Evolutionary conservation across 2,888 invertebrate species (phyloP).

Genomic region (Augochlorella aurata): DNA sequence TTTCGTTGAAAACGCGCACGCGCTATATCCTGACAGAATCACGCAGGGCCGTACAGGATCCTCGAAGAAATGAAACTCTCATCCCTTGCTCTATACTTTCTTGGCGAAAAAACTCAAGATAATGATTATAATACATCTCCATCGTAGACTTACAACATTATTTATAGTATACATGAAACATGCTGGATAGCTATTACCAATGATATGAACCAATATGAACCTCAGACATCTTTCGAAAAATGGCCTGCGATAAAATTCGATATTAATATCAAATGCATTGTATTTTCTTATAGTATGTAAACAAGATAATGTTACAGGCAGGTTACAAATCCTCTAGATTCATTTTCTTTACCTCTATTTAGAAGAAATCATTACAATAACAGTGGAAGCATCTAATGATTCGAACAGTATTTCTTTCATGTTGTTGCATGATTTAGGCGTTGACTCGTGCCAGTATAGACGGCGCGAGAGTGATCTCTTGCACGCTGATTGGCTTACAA

Average conservation of each 20-base stretch:
- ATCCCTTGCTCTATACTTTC: not conserved
- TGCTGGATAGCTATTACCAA: not conserved
- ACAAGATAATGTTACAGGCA: too few species aligned
- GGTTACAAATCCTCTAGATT: not conserved
- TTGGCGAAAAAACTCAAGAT: not conserved
- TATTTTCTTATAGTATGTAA: too few species aligned
- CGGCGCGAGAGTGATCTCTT: not conserved
- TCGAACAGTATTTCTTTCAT: not conserved
- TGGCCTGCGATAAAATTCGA: too few species aligned
- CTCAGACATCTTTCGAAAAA: too few species aligned
- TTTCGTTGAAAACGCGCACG: slow-evolving; percentile 53
- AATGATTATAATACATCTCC: not conserved
- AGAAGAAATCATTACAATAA: not conserved
- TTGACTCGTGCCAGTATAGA: not conserved
- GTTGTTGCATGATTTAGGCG: not conserved
- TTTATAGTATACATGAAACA: not conserved
- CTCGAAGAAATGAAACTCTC: not conserved
- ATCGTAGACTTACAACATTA: not conserved
- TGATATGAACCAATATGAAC: too few species aligned
- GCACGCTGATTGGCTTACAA: not conserved
- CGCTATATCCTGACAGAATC: slow-evolving; percentile 48
- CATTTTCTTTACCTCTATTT: not conserved
- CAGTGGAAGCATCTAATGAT: not conserved
- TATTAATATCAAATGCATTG: too few species aligned
- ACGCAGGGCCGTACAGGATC: slow-evolving; percentile 33